Evolutionary conservation across 2,113 vertebrate genomes (phyloP).

Genomic region (Oryctolagus cuniculus): mOryCun1.1 NC_091453.1:57679501-57680000

Average conservation of each 20-base stretch:
- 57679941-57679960: background rate
- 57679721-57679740: constrained; percentile 70
- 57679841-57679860: background rate
- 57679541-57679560: constrained; percentile 79
- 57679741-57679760: background rate
- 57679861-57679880: background rate
- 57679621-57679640: constrained; percentile 51
- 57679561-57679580: constrained; percentile 76
- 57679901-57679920: background rate
- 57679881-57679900: background rate
- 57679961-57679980: background rate
- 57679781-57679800: background rate
- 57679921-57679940: background rate
- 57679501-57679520: constrained; percentile 58
- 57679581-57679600: constrained; percentile 76
- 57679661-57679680: constrained; percentile 65
- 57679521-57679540: constrained; percentile 78
- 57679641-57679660: constrained; percentile 67
- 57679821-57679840: background rate
- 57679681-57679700: constrained; percentile 41
- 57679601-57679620: constrained; percentile 73
- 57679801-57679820: background rate
- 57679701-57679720: constrained; percentile 54
- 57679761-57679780: constrained; percentile 8
- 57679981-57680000: constrained; percentile 1